Evolutionary conservation across 92 coral and sea anemone genomes (phyloP).

Genomic region (Porites cylindrica): DNA sequence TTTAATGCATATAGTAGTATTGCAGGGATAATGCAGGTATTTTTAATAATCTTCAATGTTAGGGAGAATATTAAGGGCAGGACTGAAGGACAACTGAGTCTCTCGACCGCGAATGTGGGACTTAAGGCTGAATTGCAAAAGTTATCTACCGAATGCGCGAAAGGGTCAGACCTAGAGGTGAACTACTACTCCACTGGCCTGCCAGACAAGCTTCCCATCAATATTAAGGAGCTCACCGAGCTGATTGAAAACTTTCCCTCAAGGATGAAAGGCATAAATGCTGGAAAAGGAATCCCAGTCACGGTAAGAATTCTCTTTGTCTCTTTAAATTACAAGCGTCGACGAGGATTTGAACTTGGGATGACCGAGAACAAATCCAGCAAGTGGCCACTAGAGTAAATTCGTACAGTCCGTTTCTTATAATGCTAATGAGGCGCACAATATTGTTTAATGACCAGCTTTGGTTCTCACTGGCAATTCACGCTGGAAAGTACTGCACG

Average conservation of each 20-base stretch:
- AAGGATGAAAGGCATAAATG: constrained; percentile 22
- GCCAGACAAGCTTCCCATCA: constrained; percentile 35
- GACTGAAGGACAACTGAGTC: constrained; percentile 10
- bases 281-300: constrained; percentile 44
- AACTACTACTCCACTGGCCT: constrained; percentile 35
- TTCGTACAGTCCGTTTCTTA: too few relatives aligned
- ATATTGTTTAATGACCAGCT: too few relatives aligned
- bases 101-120: constrained; percentile 6
- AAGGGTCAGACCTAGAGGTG: constrained; percentile 8
- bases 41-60: too few relatives aligned
- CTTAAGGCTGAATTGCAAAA: constrained; percentile 39
- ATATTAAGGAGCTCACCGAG: constrained; percentile 20
- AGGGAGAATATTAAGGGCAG: background rate
- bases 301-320: background rate
- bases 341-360: too few relatives aligned
- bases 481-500: too few relatives aligned
- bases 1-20: too few relatives aligned
- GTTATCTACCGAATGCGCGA: constrained; percentile 17
- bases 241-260: constrained; percentile 22
- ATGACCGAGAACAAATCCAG: too few relatives aligned
- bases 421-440: too few relatives aligned
- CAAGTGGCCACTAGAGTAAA: too few relatives aligned
- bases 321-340: too few relatives aligned
- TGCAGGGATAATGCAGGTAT: too few relatives aligned
- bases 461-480: too few relatives aligned